Conservation (phyloP, 2,113 vertebrate species). For the Microcebus murinus region DNA sequence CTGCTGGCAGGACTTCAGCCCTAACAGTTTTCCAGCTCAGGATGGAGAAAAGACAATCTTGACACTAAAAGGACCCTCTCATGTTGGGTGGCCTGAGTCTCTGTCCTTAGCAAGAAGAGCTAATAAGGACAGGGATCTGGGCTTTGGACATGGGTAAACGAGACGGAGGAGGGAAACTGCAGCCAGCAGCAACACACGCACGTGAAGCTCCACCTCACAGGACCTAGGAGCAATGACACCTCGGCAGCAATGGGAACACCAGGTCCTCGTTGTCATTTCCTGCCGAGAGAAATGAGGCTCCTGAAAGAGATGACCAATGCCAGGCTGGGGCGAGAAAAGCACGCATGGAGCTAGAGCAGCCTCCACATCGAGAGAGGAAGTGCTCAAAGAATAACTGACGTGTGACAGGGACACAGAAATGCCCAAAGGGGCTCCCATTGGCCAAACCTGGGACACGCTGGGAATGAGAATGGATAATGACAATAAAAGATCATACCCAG, state of each 20-base stretch:
- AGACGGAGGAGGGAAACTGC: not conserved
- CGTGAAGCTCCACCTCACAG: not conserved
- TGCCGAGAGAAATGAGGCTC: not conserved
- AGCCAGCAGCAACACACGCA: not conserved
- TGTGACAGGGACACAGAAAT: not conserved
- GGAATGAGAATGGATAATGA: no score
- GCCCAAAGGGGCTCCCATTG: not conserved
- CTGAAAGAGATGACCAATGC: not conserved
- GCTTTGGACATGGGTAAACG: rapidly evolving
- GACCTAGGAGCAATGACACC: not conserved
- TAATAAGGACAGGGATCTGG: not conserved
- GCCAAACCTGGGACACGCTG: not conserved
- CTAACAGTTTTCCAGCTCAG: not conserved
- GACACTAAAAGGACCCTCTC: not conserved
- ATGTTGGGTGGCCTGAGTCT: no score
- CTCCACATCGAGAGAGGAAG: not conserved
- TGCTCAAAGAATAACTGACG: not conserved
- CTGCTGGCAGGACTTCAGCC: not conserved
- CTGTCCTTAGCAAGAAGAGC: not conserved
- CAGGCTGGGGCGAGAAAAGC: no score
- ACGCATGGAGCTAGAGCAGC: not conserved
- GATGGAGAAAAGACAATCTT: not conserved
- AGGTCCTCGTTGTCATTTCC: not conserved
- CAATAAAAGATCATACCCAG: not conserved
- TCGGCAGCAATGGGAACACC: not conserved